Conservation (phyloP, 1,140 invertebrate genomes). For the Pogonomyrmex barbatus region DNA sequence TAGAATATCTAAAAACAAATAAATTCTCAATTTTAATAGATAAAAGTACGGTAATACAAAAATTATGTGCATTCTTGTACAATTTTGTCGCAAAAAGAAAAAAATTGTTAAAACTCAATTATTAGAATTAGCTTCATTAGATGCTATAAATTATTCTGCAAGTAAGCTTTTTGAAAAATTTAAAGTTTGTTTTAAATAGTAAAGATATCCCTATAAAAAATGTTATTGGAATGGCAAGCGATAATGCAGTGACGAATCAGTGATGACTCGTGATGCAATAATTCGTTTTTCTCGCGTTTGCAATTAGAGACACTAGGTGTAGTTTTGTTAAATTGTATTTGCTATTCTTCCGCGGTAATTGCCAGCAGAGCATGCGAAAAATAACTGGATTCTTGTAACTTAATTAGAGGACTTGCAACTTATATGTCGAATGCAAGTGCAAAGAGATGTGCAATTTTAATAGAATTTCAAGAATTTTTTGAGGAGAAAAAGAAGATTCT, state of each 20-base stretch:
- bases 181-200: too few relatives aligned
- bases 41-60: not conserved
- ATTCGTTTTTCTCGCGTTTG: too few relatives aligned
- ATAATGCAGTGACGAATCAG: too few relatives aligned
- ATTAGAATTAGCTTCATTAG: too few relatives aligned
- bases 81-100: too few relatives aligned
- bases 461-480: constrained; percentile 1
- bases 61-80: too few relatives aligned
- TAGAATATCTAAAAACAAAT: not conserved
- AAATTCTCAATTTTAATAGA: not conserved
- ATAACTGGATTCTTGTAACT: not conserved
- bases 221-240: too few relatives aligned
- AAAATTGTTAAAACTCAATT: too few relatives aligned
- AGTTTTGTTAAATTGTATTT: constrained; percentile 1
- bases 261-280: too few relatives aligned
- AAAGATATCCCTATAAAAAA: too few relatives aligned
- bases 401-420: not conserved
- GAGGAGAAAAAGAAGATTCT: not conserved
- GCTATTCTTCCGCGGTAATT: not conserved
- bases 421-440: constrained; percentile 16
- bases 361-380: constrained; percentile 5
- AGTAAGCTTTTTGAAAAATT: too few relatives aligned
- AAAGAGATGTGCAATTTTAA: not conserved
- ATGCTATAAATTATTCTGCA: too few relatives aligned
- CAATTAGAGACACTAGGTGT: not conserved